Base-by-base conservation (phyloP, 2,113 vertebrate species). In the Orientallactaga bullata region DNA sequence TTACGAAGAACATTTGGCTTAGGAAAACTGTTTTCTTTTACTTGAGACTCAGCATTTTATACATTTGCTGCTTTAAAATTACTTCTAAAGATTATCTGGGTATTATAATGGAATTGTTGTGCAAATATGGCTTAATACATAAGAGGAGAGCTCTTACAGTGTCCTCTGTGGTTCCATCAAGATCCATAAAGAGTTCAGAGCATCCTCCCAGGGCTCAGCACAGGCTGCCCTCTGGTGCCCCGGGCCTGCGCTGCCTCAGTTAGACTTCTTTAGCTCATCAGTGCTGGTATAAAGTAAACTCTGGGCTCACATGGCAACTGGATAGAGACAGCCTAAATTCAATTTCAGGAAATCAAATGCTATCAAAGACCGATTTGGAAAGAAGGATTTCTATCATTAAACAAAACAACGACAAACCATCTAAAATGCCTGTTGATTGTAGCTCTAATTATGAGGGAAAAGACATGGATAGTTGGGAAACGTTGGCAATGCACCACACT, bases 91-190 rank as follows among this genome's bases (percentile, higher is more conserved):
- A 97, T 97, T 97, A 94, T 93, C 85, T 96, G 95, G 92, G 90
- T 92, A 88, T 93, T 96, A 73, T 97, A 98, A 98, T 97, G 91
- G 83, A 97, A 98, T 98, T 96, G 94, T 95, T 97, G 95, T 97
- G 91, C 94, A 98, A 98, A 98, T 98, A 95, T 7, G 58, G 77
- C 30, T 97, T 97, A 97, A 78, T 96, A 95, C 94, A 96, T 97
- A 97, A 97, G 98, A 98, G 96, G 90, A 96, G 94, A 97, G 77
- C 88, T 95, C 78, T 96, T 97, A 93, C 32, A 51, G 55, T 93
- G 82, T 83, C 78, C 68, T 66, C 94, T 94, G 94, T 35, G 79
- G 47, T 94, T 97, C 96, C 93, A 73, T 91, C 74, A 68, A 9
- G 51, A 96, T 95, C 89, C 94, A 42, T 89, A 93, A 94, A 95